Conservation (phyloP, 2,888 invertebrate species). For the Drosophila prostipennis region DNA sequence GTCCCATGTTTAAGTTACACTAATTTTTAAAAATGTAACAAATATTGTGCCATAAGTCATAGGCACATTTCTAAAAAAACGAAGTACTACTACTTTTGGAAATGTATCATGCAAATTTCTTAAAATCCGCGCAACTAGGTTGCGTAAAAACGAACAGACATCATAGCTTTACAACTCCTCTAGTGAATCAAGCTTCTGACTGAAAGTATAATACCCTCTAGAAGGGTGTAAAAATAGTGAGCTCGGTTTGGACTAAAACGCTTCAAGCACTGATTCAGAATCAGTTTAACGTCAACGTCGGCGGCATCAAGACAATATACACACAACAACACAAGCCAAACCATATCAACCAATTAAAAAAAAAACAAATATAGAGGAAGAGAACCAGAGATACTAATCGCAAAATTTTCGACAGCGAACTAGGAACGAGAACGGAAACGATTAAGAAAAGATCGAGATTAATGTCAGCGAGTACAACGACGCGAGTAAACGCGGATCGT, state of each 20-base stretch:
- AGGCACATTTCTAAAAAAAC: no score
- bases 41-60: no score
- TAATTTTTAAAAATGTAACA: no score
- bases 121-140: no score
- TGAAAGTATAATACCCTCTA: no score
- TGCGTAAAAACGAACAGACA: no score
- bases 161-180: no score
- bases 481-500: conserved; percentile 21
- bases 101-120: no score
- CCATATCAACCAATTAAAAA: conserved; percentile 18
- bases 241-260: conserved; percentile 77
- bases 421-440: conserved; percentile 35
- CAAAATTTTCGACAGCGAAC: conserved; percentile 4
- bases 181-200: no score
- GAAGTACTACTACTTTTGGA: no score
- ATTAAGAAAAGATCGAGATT: conserved; percentile 32
- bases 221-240: conserved; percentile 27
- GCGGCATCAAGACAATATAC: conserved; percentile 80
- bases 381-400: conserved; percentile 4
- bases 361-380: conserved; percentile 18
- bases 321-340: conserved; percentile 30
- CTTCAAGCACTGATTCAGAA: conserved; percentile 75
- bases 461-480: conserved; percentile 27
- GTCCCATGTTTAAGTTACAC: no score
- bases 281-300: conserved; percentile 81